Evolutionary conservation across 1,140 invertebrate species (phyloP).

Genomic region (Palaemon carinicauda): DNA sequence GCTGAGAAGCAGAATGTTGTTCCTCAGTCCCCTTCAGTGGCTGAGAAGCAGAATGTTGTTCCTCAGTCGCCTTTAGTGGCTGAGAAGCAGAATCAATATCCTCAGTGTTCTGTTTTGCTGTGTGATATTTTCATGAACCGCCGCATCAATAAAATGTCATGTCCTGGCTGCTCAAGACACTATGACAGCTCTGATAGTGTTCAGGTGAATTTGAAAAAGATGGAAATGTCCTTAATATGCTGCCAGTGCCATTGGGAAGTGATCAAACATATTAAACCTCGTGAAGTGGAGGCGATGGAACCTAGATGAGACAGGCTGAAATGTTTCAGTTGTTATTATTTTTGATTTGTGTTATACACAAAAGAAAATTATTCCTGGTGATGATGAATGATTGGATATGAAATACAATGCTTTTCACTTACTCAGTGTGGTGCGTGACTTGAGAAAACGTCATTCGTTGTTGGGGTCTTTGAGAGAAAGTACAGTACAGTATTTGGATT

Average conservation of each 20-base stretch:
- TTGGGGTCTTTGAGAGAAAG: too few relatives aligned
- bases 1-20: slow-evolving; percentile 4
- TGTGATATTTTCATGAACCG: slow-evolving; percentile 48
- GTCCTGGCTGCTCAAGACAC: slow-evolving; percentile 38
- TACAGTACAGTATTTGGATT: too few relatives aligned
- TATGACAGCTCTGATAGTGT: slow-evolving; percentile 47
- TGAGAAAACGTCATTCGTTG: too few relatives aligned
- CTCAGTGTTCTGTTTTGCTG: slow-evolving; percentile 40
- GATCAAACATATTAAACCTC: slow-evolving; percentile 36
- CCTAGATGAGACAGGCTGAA: slow-evolving; percentile 49
- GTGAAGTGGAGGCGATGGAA: slow-evolving; percentile 34
- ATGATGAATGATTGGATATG: too few relatives aligned
- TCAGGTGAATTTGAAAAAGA: slow-evolving; percentile 41
- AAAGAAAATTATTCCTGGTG: too few relatives aligned
- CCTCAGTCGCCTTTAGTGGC: slow-evolving; percentile 21
- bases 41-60: slow-evolving; percentile 1
- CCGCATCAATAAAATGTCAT: slow-evolving; percentile 37
- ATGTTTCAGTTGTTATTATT: neutral
- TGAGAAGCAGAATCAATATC: neutral
- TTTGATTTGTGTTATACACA: too few relatives aligned
- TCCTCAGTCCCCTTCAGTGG: slow-evolving; percentile 18
- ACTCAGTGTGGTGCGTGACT: too few relatives aligned
- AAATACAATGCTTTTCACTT: too few relatives aligned
- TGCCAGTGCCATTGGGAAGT: slow-evolving; percentile 40
- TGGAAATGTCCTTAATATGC: slow-evolving; percentile 35